Percentiles rank a stretch among this genome's conserved stretches.
phyloP scores from a whole-genome alignment of 1,140 invertebrate genomes.

The Rhopalosiphum padi region DNA sequence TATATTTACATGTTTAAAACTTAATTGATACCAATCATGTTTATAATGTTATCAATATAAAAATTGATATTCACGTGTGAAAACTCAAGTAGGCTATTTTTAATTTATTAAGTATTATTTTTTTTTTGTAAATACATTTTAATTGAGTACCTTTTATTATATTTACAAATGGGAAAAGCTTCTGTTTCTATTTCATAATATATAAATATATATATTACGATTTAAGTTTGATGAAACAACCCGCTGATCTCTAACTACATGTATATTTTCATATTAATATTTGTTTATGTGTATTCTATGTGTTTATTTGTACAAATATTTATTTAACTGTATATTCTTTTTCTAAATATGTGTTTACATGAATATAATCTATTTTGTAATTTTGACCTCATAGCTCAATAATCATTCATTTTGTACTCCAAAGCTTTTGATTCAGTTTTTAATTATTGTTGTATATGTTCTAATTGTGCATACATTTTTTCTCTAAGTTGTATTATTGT shows the following conservation, averaged over 20 bases:
- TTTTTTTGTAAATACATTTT: background rate
- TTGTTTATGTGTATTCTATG: background rate
- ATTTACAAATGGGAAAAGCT: slow-evolving; percentile 5
- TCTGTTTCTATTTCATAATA: slow-evolving; percentile 9
- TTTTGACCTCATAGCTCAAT: background rate
- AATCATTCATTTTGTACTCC: background rate
- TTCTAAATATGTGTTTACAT: background rate
- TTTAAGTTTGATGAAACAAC: background rate
- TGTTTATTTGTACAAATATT: slow-evolving; percentile 1
- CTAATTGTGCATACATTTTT: background rate
- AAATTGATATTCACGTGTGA: background rate
- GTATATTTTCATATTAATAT: slow-evolving; percentile 9
- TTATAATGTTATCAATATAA: background rate
- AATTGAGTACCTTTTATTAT: background rate
- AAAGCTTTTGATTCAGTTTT: background rate
- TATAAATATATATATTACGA: background rate
- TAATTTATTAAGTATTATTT: background rate
- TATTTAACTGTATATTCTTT: background rate
- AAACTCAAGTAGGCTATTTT: slow-evolving; percentile 4
- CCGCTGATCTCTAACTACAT: slow-evolving; percentile 21
- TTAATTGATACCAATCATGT: background rate
- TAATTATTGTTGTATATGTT: background rate
- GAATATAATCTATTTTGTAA: background rate
- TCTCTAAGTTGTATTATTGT: background rate
- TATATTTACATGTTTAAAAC: background rate